Conservation (phyloP, 2,797 vertebrate species). For the Crocidura indochinensis region DNA sequence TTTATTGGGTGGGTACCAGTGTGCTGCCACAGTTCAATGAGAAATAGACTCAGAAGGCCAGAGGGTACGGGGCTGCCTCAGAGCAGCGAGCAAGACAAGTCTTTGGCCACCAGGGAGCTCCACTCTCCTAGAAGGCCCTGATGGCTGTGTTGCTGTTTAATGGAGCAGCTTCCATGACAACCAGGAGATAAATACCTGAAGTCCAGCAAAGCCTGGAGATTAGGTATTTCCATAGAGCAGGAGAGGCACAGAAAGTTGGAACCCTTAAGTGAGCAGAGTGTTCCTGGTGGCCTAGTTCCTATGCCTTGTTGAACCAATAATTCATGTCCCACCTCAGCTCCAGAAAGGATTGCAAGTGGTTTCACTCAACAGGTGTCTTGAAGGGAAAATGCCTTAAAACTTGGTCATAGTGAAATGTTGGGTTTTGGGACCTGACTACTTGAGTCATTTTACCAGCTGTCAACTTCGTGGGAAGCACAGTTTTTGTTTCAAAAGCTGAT, state of each 20-base stretch:
- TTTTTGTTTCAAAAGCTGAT: constrained; percentile 31
- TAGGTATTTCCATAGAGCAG: constrained; percentile 68
- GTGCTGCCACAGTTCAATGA: background rate
- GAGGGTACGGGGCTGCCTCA: background rate
- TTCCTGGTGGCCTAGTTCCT: background rate
- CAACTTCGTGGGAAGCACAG: background rate
- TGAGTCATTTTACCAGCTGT: constrained; percentile 32
- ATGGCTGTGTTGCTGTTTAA: constrained; percentile 62
- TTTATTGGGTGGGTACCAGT: constrained; percentile 1
- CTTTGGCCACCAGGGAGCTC: constrained; percentile 71
- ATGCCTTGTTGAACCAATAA: constrained; percentile 31
- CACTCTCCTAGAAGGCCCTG: constrained; percentile 39
- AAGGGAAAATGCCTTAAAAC: background rate
- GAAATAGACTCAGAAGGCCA: background rate
- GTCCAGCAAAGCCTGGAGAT: constrained; percentile 57
- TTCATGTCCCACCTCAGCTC: constrained; percentile 17
- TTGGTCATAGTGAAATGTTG: constrained; percentile 30
- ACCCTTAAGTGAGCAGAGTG: constrained; percentile 55
- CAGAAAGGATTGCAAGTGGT: constrained; percentile 44
- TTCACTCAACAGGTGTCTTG: background rate
- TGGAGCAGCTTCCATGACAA: constrained; percentile 73
- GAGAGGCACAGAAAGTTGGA: constrained; percentile 50
- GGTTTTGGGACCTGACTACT: background rate
- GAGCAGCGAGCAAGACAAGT: background rate
- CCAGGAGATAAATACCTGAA: constrained; percentile 80